phyloP scores from a whole-genome alignment of 2,888 invertebrate genomes.

The Zonitis immaculata region DNA sequence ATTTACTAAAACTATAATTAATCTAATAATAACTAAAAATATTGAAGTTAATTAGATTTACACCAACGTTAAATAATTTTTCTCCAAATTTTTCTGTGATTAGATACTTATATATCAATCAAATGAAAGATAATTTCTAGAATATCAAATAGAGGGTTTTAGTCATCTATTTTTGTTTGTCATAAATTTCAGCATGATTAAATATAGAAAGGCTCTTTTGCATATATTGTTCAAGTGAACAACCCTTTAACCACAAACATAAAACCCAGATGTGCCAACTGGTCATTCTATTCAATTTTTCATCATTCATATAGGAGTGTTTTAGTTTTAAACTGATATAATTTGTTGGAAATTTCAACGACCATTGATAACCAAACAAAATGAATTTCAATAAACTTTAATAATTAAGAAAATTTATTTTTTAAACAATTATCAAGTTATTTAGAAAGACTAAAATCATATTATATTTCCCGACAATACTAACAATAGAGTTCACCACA shows the following conservation, averaged over 20 bases:
- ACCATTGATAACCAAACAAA: background rate
- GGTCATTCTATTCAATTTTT: constrained; percentile 18
- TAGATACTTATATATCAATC: background rate
- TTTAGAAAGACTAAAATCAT: no score
- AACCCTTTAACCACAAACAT: constrained; percentile 17
- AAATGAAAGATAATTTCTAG: background rate
- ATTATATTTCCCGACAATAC: no score
- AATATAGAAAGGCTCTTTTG: constrained; percentile 7
- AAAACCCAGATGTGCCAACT: constrained; percentile 14
- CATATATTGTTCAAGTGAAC: constrained; percentile 8
- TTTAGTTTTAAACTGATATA: background rate
- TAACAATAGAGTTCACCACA: no score
- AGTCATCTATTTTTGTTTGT: background rate
- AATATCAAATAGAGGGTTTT: background rate
- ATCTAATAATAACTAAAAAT: background rate
- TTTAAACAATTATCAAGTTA: no score
- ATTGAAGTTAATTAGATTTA: background rate
- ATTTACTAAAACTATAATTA: background rate
- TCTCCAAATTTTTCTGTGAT: background rate
- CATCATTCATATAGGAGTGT: constrained; percentile 2
- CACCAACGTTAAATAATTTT: background rate
- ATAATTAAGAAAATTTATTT: background rate
- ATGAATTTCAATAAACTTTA: background rate
- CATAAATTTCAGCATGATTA: constrained; percentile 10
- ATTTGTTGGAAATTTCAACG: background rate